These are phyloP conservation scores for Amphipoea oculea DNA, from an alignment of 2,888 invertebrate species.

Conservation along the genomic window DNA sequence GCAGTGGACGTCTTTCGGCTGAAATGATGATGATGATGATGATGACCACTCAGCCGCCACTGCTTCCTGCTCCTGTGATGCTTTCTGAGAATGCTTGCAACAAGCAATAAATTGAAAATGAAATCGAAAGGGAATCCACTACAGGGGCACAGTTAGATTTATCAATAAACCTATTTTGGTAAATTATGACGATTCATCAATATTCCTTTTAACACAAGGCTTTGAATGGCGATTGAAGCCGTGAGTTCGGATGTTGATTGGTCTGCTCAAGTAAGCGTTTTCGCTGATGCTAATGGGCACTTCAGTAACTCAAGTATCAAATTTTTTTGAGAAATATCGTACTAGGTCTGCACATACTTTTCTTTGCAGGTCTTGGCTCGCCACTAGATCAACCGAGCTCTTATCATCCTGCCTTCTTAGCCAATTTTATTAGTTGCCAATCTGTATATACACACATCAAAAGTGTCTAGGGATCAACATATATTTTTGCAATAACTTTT, in stretches of 20 bases:
- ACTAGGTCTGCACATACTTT: not conserved
- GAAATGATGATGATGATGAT: no score
- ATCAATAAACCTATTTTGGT: constrained; percentile 23
- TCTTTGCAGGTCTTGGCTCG: not conserved
- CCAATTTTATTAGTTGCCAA: not conserved
- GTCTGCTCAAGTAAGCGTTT: not conserved
- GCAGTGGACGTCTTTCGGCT: no score
- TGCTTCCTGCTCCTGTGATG: not conserved
- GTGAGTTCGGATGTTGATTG: not conserved
- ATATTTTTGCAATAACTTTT: no score
- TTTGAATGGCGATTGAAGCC: not conserved
- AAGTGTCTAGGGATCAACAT: no score
- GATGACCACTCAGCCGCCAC: not conserved
- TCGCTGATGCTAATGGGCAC: not conserved
- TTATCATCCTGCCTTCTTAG: not conserved
- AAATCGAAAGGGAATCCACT: not conserved
- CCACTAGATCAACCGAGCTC: not conserved
- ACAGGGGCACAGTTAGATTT: constrained; percentile 2
- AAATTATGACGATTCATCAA: constrained; percentile 28
- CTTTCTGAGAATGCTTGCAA: constrained; percentile 7
- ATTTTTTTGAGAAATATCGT: not conserved
- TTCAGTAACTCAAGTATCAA: not conserved
- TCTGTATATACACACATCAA: no score
- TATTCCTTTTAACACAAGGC: constrained; percentile 6
- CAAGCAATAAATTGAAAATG: constrained; percentile 12